These are phyloP conservation scores for Vanacampus margaritifer DNA, from an alignment of 2,113 vertebrate genomes.

Conservation along the genomic window DNA sequence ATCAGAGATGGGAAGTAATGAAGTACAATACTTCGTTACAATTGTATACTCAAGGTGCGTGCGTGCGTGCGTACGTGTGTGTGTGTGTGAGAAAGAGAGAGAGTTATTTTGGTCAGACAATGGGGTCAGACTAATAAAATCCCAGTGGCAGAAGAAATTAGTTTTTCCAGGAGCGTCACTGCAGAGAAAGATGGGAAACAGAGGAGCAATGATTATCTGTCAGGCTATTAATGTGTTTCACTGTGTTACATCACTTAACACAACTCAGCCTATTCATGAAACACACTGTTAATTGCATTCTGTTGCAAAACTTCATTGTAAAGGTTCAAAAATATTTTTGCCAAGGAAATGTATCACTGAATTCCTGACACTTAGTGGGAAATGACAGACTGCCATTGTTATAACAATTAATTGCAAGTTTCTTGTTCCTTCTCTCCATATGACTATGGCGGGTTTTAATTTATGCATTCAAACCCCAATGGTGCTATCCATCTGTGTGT, in stretches of 20 bases:
- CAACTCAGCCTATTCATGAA: slow-evolving; percentile 46
- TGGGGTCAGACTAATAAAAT: slow-evolving; percentile 60
- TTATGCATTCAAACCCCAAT: not conserved
- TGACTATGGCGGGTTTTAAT: not conserved
- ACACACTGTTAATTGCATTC: slow-evolving; percentile 31
- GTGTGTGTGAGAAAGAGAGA: too few species aligned
- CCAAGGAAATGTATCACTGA: slow-evolving; percentile 2
- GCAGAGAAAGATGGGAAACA: slow-evolving; percentile 58
- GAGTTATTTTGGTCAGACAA: slow-evolving; percentile 58
- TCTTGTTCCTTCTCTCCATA: slow-evolving; percentile 7
- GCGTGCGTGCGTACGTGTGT: too few species aligned
- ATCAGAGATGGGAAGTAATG: too few species aligned
- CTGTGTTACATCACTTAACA: slow-evolving; percentile 61
- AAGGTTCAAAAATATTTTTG: slow-evolving; percentile 26
- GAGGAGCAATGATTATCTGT: slow-evolving; percentile 63
- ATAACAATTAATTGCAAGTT: not conserved
- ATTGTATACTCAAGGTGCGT: too few species aligned
- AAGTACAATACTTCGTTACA: too few species aligned
- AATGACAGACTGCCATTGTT: slow-evolving; percentile 11
- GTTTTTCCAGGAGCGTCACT: slow-evolving; percentile 62
- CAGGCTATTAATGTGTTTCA: slow-evolving; percentile 67
- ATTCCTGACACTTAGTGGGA: slow-evolving; percentile 16
- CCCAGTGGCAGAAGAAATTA: slow-evolving; percentile 55
- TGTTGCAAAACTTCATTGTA: slow-evolving; percentile 31
- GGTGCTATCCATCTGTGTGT: not conserved